A percentile compares a stretch with the other conserved stretches of the same genome.
phyloP scores from a whole-genome alignment of 2,113 vertebrate genomes.

The Spheniscus mendiculus region DNA sequence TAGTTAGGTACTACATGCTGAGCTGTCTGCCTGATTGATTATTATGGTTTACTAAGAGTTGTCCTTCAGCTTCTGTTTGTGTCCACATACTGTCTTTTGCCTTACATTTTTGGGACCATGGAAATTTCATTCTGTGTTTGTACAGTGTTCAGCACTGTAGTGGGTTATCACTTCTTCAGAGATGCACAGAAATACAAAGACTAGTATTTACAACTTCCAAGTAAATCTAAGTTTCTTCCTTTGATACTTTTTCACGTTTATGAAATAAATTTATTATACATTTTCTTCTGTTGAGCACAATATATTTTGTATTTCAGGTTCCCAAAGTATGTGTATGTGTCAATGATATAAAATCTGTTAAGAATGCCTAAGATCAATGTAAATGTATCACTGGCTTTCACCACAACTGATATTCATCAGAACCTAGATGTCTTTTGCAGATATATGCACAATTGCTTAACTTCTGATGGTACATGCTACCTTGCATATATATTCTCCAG shows the following conservation, averaged over 20 bases:
- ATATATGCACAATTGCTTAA: not conserved
- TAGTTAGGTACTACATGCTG: not conserved
- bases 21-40: not conserved
- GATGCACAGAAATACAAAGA: not conserved
- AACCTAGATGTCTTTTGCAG: not conserved
- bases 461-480: not conserved
- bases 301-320: not conserved
- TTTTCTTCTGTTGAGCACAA: not conserved
- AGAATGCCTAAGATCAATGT: not conserved
- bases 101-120: not conserved
- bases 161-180: not conserved
- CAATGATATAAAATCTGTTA: not conserved
- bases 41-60: not conserved
- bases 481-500: not conserved
- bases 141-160: not conserved
- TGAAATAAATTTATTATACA: not conserved
- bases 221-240: not conserved
- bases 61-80: not conserved
- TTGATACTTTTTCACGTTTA: not conserved
- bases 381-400: not conserved
- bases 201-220: not conserved
- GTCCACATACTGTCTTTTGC: not conserved
- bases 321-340: not conserved
- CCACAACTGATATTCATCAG: not conserved
- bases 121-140: not conserved